Conservation (phyloP, 2,888 invertebrate genomes). For the Ophion slaviceki region DNA sequence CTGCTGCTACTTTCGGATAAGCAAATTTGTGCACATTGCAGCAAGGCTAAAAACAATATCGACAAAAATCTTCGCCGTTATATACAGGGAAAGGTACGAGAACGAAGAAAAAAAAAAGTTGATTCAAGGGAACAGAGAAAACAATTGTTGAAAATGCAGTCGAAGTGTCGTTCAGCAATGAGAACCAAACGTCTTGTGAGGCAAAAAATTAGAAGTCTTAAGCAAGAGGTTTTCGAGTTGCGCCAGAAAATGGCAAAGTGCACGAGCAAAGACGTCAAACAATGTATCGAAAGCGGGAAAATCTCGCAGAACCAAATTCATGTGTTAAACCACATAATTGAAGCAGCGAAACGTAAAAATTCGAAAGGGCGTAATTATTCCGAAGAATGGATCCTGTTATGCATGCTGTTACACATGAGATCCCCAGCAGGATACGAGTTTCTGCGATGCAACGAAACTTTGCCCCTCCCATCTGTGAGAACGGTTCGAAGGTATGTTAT, state of each 20-base stretch:
- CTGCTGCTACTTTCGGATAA: slow-evolving; percentile 17
- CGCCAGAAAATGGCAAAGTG: no score
- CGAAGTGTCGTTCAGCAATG: slow-evolving; percentile 34
- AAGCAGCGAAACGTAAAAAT: slow-evolving; percentile 37
- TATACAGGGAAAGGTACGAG: not conserved
- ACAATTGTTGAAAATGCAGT: slow-evolving; percentile 6
- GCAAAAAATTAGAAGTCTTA: slow-evolving; percentile 16
- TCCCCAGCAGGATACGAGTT: slow-evolving; percentile 53
- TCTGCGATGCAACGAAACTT: not conserved
- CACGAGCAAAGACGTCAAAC: slow-evolving; percentile 1
- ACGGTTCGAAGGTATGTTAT: slow-evolving; percentile 3
- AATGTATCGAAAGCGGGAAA: slow-evolving; percentile 21
- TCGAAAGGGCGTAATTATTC: slow-evolving; percentile 55
- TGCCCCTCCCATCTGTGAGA: no score
- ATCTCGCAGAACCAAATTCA: slow-evolving; percentile 34
- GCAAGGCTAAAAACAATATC: slow-evolving; percentile 17
- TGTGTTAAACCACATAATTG: slow-evolving; percentile 35
- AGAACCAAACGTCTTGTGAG: slow-evolving; percentile 10
- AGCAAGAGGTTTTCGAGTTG: not conserved
- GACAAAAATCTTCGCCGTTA: slow-evolving; percentile 21
- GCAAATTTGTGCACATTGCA: slow-evolving; percentile 27
- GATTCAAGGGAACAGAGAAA: not conserved
- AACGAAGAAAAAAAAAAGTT: not conserved
- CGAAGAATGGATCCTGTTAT: slow-evolving; percentile 62
- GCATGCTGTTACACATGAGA: slow-evolving; percentile 47